A percentile compares a stretch with the other conserved stretches of the same genome.
phyloP scores from a whole-genome alignment of 1,140 invertebrate species.

The Ericerus pela region DNA sequence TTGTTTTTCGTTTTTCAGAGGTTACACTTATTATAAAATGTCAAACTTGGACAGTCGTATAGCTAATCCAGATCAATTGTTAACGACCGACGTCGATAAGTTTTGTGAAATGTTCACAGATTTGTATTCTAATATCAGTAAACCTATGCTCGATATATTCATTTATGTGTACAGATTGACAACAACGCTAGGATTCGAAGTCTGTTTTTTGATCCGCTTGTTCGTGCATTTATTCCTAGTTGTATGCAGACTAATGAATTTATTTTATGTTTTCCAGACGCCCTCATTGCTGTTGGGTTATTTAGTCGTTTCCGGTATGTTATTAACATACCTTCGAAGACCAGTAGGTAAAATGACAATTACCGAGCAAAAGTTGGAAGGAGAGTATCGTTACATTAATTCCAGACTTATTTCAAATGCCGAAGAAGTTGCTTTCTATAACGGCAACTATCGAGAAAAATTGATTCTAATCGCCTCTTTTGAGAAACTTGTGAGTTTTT shows the following conservation, averaged over 20 bases:
- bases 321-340: conserved; percentile 62
- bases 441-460: conserved; percentile 51
- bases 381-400: conserved; percentile 94
- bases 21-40: conserved; percentile 95
- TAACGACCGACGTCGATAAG: conserved; percentile 93
- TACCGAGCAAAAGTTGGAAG: conserved; percentile 88
- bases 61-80: conserved; percentile 81
- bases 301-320: conserved; percentile 62
- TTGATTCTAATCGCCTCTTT: conserved; percentile 75
- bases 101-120: conserved; percentile 91
- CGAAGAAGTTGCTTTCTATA: conserved; percentile 94
- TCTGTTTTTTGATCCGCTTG: too few relatives aligned
- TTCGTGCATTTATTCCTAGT: too few relatives aligned
- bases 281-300: conserved; percentile 75
- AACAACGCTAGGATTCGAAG: conserved; percentile 49
- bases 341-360: conserved; percentile 82
- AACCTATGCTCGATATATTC: conserved; percentile 85
- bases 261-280: conserved; percentile 42
- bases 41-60: conserved; percentile 87
- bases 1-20: conserved; percentile 40
- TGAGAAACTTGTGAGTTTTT: conserved; percentile 58
- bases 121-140: conserved; percentile 93
- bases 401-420: conserved; percentile 91
- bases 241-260: conserved; percentile 17
- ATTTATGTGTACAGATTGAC: conserved; percentile 87